Evolutionary conservation across 2,888 invertebrate species (phyloP), one percentile per base, ranked within the genome.

Genomic region (Chalcosyrphus nemorum): DNA sequence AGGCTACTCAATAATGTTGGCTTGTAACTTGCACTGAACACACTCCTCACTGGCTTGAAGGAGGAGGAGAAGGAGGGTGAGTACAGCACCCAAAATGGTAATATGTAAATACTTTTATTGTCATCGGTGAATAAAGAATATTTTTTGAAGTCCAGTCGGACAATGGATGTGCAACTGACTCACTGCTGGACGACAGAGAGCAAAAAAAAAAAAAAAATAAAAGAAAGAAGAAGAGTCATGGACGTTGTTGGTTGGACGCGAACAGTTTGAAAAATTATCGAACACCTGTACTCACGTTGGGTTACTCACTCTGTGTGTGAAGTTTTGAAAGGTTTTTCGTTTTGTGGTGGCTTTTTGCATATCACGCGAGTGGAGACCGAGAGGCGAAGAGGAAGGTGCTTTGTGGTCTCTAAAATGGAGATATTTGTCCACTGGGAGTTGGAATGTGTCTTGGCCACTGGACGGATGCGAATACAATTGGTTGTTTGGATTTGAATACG

Each of bases 91-190:
- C 88, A 88, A 89, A 89, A 89, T 89, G 88, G 89, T 87, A 89
- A 90, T 90, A 90, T 90, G 90, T 89, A 89, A 90, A 90, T 90
- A 90, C 89, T 90, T 90, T 90, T 90, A 90, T 90, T 90, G 90
- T 89, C 89, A 90, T 89, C 89, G 89, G 80, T 80, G 84, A 74
- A 84, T 84, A 84, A 84, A 84, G 84, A 84, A 84, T 84, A 80
- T 84, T 84, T 81, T 84, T 80, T 84, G 74, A 80, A 84, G 80
- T 13, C n/a, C 27, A 32, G 35, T 17, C 32, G n/a, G 32, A 17
- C 32, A 27, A 7, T 57, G 32, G 4, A 32, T 9, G 29, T 5
- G 11, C 38, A 6, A 13, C 11, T 17, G 27, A 54, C 54, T 29
- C 27, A 74, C 17, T 11, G 38, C 9, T 13, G n/a, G 19, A 41